Percentiles rank a stretch among this genome's conserved stretches.
phyloP scores from a whole-genome alignment of 2,113 vertebrate genomes.

The Oryzias woworae region DNA sequence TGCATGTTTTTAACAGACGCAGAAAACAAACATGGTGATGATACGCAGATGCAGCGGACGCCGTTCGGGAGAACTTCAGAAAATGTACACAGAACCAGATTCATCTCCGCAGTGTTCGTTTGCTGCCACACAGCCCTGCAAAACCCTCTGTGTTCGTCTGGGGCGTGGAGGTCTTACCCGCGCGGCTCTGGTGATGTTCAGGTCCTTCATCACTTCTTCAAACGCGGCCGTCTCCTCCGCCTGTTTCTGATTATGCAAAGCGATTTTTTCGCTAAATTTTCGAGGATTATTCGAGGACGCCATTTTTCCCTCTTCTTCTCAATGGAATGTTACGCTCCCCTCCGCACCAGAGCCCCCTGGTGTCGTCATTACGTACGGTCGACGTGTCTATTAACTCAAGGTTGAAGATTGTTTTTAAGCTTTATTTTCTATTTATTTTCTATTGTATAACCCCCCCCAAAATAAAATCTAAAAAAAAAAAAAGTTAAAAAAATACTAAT shows the following conservation, averaged over 20 bases:
- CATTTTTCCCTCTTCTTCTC: constrained; percentile 90
- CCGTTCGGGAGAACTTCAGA: constrained; percentile 33
- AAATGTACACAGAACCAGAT: constrained; percentile 21
- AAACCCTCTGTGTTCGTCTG: constrained; percentile 27
- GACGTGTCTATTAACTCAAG: constrained; percentile 6
- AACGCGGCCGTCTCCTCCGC: constrained; percentile 94
- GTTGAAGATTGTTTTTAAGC: not conserved
- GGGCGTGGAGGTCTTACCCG: constrained; percentile 80
- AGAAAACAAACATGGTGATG: not conserved
- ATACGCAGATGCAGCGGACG: constrained; percentile 1
- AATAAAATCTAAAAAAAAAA: too few species aligned
- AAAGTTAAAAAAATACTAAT: too few species aligned
- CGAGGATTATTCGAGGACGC: constrained; percentile 98
- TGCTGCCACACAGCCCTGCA: constrained; percentile 52
- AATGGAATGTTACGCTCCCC: constrained; percentile 82
- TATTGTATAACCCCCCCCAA: not conserved
- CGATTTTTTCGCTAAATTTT: constrained; percentile 99
- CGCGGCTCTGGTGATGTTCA: constrained; percentile 91
- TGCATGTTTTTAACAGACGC: not conserved
- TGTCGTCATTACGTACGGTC: constrained; percentile 72
- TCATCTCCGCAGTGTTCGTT: constrained; percentile 50
- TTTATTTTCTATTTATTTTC: not conserved
- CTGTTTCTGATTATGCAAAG: constrained; percentile 94
- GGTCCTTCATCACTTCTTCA: constrained; percentile 95
- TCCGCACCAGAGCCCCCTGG: constrained; percentile 52